A percentile compares a stretch with the other conserved stretches of the same genome.
Evolutionary conservation across 2,797 vertebrate genomes (phyloP).

Genomic region (Enoplosus armatus): DNA sequence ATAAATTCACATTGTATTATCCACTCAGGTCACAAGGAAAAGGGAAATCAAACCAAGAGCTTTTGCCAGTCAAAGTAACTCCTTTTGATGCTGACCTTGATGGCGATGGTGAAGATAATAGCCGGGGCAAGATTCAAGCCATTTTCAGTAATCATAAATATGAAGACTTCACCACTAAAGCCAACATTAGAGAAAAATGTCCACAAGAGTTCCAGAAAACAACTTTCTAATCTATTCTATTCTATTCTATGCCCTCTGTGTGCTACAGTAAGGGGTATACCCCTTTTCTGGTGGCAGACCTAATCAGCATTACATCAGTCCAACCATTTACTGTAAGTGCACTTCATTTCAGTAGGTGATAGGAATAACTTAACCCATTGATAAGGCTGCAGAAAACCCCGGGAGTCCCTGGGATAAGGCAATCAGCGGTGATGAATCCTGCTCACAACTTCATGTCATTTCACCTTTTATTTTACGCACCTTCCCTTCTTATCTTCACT

Average conservation of each 20-base stretch:
- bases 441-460: not conserved
- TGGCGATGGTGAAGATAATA: not conserved
- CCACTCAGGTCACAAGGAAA: constrained; percentile 33
- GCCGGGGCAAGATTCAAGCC: not conserved
- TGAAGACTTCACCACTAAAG: not conserved
- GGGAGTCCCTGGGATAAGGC: not conserved
- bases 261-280: not conserved
- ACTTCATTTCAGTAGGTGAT: constrained; percentile 17
- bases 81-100: constrained; percentile 12
- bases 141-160: not conserved
- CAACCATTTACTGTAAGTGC: constrained; percentile 8
- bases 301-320: constrained; percentile 33
- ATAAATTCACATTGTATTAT: constrained; percentile 68
- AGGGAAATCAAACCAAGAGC: constrained; percentile 38
- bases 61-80: constrained; percentile 28
- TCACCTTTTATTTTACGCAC: not conserved
- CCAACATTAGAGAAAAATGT: not conserved
- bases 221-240: not conserved
- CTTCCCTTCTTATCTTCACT: not conserved
- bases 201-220: not conserved
- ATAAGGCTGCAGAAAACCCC: constrained; percentile 2
- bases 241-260: not conserved
- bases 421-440: not conserved
- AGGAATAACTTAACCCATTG: not conserved
- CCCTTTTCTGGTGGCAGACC: constrained; percentile 4